Percentiles rank a stretch among this genome's conserved stretches.
phyloP scores from a whole-genome alignment of 2,797 vertebrate species.

The Sarcophilus harrisii region DNA sequence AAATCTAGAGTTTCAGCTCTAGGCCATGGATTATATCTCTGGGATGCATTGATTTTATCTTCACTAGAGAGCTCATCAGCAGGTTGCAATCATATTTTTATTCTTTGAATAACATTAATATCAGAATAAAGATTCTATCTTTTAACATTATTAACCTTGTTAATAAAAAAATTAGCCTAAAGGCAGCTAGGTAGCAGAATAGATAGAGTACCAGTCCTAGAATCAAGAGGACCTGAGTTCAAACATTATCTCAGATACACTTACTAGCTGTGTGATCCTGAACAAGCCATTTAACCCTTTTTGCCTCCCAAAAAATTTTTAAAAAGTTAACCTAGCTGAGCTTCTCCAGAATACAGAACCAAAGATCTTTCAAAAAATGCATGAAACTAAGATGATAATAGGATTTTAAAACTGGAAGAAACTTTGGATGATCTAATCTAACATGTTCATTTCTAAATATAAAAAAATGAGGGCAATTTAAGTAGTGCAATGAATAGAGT shows the following conservation, averaged over 20 bases:
- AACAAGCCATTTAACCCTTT: neutral
- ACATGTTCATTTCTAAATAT: neutral
- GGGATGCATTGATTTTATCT: neutral
- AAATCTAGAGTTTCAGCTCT: neutral
- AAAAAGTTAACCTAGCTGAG: neutral
- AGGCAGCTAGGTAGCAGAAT: neutral
- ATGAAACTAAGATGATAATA: neutral
- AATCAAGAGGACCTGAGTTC: neutral
- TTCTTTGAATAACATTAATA: neutral
- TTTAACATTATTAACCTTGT: neutral
- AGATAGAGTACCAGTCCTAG: neutral
- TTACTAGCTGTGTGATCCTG: neutral
- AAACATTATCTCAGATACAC: neutral
- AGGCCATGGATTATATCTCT: neutral
- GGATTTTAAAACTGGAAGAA: neutral
- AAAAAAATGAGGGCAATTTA: neutral
- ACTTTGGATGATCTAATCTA: neutral
- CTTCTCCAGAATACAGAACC: neutral
- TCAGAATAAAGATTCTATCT: neutral
- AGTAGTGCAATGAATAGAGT: neutral
- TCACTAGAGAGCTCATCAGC: neutral
- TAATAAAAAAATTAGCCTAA: neutral
- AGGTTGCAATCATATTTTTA: neutral
- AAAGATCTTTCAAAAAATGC: neutral
- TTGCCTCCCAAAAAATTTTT: neutral